Conservation (phyloP, 2,797 vertebrate genomes). For the Notolepis coatsorum region DNA sequence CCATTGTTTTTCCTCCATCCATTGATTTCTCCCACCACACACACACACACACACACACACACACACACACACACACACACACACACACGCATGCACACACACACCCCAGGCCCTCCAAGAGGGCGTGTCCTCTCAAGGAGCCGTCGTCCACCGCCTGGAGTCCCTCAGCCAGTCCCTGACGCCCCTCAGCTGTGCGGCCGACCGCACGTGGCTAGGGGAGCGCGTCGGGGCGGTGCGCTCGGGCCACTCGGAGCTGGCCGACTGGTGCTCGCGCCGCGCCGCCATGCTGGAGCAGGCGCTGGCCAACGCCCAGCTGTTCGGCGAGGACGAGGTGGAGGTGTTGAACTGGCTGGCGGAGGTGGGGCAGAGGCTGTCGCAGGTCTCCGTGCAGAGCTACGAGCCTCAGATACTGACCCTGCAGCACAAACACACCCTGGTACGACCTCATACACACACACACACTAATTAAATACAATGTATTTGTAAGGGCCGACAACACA, state of each 20-base stretch:
- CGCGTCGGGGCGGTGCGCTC: slow-evolving; percentile 85
- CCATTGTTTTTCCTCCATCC: slow-evolving; percentile 42
- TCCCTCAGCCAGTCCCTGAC: slow-evolving; percentile 87
- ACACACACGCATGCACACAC: slow-evolving; percentile 34
- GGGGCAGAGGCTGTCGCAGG: slow-evolving; percentile 92
- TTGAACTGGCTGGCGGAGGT: slow-evolving; percentile 99
- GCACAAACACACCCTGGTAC: slow-evolving; percentile 91
- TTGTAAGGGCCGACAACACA: too few species aligned
- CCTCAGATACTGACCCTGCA: slow-evolving; percentile 90
- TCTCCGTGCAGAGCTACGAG: slow-evolving; percentile 92
- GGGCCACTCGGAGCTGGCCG: slow-evolving; percentile 86
- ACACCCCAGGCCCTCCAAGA: slow-evolving; percentile 91
- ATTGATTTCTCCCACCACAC: slow-evolving; percentile 4
- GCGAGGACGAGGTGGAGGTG: slow-evolving; percentile 99
- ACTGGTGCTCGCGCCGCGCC: slow-evolving; percentile 87
- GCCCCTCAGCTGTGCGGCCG: slow-evolving; percentile 87
- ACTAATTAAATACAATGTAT: too few species aligned
- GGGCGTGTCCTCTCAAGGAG: slow-evolving; percentile 83
- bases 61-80: slow-evolving; percentile 24
- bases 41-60: not conserved
- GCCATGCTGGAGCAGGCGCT: slow-evolving; percentile 93
- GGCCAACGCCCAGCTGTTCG: slow-evolving; percentile 94
- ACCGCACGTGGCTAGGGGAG: slow-evolving; percentile 87
- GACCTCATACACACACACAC: slow-evolving; percentile 58
- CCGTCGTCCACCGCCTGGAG: slow-evolving; percentile 84